Evolutionary conservation across 2,888 invertebrate species (phyloP).

Genomic region (Diarsia dahlii): DNA sequence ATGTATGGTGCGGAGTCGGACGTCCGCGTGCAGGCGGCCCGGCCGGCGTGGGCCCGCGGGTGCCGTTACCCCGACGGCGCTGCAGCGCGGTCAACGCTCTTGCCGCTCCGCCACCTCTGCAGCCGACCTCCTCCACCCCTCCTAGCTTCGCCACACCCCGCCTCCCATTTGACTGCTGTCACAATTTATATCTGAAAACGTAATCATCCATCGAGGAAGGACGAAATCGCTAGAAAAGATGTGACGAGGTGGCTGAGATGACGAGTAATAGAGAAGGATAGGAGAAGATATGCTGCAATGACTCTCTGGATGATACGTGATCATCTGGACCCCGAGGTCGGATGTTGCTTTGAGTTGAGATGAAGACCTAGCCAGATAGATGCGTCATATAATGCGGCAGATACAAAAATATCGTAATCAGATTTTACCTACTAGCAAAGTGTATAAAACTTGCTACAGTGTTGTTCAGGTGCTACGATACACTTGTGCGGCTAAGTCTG

Average conservation of each 20-base stretch:
- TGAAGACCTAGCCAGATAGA: background rate
- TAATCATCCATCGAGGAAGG: background rate
- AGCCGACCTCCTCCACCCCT: slow-evolving; percentile 65
- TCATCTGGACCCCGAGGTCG: background rate
- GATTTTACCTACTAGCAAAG: background rate
- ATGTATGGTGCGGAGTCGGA: slow-evolving; percentile 55
- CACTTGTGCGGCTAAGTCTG: slow-evolving; percentile 42
- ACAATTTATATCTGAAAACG: slow-evolving; percentile 11
- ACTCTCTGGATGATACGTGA: background rate
- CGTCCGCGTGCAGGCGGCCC: slow-evolving; percentile 67
- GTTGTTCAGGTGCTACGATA: slow-evolving; percentile 34
- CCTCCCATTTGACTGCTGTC: slow-evolving; percentile 27
- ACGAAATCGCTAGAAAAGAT: too few species aligned
- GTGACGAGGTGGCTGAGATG: too few species aligned
- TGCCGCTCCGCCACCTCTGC: slow-evolving; percentile 83
- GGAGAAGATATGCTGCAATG: too few species aligned
- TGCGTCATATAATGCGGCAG: slow-evolving; percentile 38
- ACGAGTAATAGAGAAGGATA: too few species aligned
- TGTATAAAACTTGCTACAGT: slow-evolving; percentile 1
- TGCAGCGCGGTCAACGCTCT: slow-evolving; percentile 84
- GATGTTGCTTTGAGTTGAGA: background rate
- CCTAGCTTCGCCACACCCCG: slow-evolving; percentile 45
- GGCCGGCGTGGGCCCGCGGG: slow-evolving; percentile 74
- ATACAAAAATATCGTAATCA: background rate
- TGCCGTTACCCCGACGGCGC: slow-evolving; percentile 79